phyloP scores from a whole-genome alignment of 2,797 vertebrate genomes.

The Pampus argenteus region DNA sequence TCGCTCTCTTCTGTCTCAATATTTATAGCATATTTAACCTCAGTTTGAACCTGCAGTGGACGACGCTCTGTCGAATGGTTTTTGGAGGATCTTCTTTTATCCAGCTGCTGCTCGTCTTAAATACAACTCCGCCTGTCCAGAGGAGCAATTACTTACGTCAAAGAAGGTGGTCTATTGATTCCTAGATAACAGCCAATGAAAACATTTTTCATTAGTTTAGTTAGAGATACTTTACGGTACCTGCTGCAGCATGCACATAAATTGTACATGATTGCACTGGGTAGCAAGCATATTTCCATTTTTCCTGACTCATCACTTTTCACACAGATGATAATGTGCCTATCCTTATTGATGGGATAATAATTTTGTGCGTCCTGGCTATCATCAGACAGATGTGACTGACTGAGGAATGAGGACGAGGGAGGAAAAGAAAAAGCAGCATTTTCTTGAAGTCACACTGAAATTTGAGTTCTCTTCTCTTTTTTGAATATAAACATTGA shows the following conservation, averaged over 20 bases:
- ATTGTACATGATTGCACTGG: neutral
- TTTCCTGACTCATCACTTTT: neutral
- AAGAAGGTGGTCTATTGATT: neutral
- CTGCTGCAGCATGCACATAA: neutral
- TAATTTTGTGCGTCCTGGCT: neutral
- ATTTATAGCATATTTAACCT: constrained; percentile 78
- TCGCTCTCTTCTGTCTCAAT: constrained; percentile 62
- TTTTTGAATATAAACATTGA: no score
- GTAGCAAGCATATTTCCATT: neutral
- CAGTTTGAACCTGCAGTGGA: constrained; percentile 62
- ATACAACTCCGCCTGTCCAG: constrained; percentile 2
- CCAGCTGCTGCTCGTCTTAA: constrained; percentile 31
- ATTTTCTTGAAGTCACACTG: no score
- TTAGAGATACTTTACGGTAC: neutral
- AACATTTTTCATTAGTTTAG: neutral
- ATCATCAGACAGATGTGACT: neutral
- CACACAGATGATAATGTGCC: neutral
- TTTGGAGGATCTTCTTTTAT: constrained; percentile 39
- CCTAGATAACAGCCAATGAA: neutral
- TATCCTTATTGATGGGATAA: no score
- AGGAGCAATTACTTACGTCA: constrained; percentile 5
- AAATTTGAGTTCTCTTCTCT: no score
- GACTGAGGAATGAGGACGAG: neutral
- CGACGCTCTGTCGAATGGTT: constrained; percentile 17
- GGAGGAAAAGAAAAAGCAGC: no score